Base-by-base conservation (phyloP, 2,888 invertebrate species). In the Mythimna loreyi region DNA sequence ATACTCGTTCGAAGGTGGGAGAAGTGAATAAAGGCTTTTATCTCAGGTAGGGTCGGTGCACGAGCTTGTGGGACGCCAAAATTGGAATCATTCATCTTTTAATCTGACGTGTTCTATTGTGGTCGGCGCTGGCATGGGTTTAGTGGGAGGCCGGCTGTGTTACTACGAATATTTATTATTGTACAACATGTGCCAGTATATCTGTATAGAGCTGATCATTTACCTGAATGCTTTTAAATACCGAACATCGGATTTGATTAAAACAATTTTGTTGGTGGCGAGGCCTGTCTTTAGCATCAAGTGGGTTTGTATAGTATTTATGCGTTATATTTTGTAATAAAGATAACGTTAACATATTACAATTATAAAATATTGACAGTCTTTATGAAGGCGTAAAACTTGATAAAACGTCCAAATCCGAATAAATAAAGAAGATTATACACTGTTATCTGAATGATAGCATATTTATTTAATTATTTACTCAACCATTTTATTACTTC, bases 41-140 rank as follows among this genome's bases (percentile, higher is more conserved):
- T 90, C 89, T 87, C 92, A 92, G 93, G 92, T 94, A 92, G 91
- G 85, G 82, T 81, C 67, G 65, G 68, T 56, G 75, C 62, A 61
- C 40, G 67, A 52, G 75, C 53, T 82, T 82, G 90, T 89, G 87
- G 89, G 91, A 91, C 89, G 90, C 89, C 91, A 83, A 93, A 92
- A 91, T 92, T 90, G 86, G 89, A 92, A 93, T 92, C 94, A 96
- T 96, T 95, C 93, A 94, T 96, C 95, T 95, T 95, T 89, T 92
- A 93, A 94, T 94, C 95, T 93, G 96, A 96, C 95, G 90, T 87
- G 87, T 90, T 91, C 94, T 94, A 94, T 95, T 95, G 95, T 94
- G 85, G 87, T 81, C 84, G 83, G 84, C 72, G 82, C 86, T 85
- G 87, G 86, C 86, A 87, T 85, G 83, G 85, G 84, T 90, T 88